These are phyloP conservation scores for Phorcus lineatus DNA, from an alignment of 2,888 invertebrate species.

Conservation along the genomic window DNA sequence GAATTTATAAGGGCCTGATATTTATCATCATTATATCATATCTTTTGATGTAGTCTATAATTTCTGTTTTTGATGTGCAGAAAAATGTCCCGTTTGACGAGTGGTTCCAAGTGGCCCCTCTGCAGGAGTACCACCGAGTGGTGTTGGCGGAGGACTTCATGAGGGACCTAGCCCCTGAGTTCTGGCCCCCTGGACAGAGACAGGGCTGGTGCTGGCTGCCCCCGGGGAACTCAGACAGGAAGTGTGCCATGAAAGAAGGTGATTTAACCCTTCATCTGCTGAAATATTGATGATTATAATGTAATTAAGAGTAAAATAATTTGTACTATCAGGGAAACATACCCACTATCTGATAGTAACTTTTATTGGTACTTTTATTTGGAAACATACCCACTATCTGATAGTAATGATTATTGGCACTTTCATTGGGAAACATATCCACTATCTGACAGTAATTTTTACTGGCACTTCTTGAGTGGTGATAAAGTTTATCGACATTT, in stretches of 20 bases:
- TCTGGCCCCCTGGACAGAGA: conserved; percentile 70
- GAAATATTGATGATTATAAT: too few relatives aligned
- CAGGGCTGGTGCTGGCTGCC: conserved; percentile 66
- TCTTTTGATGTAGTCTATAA: background rate
- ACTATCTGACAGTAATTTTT: too few relatives aligned
- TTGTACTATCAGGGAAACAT: too few relatives aligned
- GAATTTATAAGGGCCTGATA: too few relatives aligned
- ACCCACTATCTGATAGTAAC: too few relatives aligned
- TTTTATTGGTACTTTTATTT: too few relatives aligned
- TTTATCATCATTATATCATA: background rate
- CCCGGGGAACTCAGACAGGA: conserved; percentile 31
- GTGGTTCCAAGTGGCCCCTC: conserved; percentile 68
- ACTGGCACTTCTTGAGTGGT: too few relatives aligned
- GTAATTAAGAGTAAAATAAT: too few relatives aligned
- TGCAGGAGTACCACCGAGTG: conserved; percentile 66
- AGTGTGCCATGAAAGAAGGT: conserved; percentile 72
- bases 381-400: too few relatives aligned
- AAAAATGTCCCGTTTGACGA: conserved; percentile 71
- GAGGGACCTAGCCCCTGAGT: conserved; percentile 61
- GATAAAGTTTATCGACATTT: too few relatives aligned
- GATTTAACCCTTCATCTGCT: background rate
- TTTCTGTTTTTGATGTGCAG: conserved; percentile 41
- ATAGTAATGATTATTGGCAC: too few relatives aligned
- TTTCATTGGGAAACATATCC: too few relatives aligned
- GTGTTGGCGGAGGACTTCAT: conserved; percentile 72